Conservation (phyloP, 2,888 invertebrate species). For the Apotomis turbidana region DNA sequence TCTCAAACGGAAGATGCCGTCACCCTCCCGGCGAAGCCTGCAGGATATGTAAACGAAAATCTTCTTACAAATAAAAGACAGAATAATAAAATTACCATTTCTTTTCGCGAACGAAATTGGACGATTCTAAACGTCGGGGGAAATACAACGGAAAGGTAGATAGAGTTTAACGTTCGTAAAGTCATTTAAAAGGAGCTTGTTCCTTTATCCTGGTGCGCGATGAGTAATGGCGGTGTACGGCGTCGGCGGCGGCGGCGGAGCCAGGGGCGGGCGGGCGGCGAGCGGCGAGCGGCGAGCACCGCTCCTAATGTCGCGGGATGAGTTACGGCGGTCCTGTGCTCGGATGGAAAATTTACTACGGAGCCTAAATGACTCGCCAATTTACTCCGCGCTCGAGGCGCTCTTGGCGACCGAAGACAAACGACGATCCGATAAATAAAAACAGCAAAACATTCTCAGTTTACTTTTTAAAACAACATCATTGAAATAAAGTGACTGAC, state of each 20-base stretch:
- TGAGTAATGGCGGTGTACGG: constrained; percentile 33
- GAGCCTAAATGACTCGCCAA: constrained; percentile 34
- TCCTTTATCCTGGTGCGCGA: constrained; percentile 31
- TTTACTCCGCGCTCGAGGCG: constrained; percentile 15
- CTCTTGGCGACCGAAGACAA: constrained; percentile 15
- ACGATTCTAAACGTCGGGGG: constrained; percentile 35
- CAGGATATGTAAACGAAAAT: constrained; percentile 24
- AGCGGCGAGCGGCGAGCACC: constrained; percentile 19
- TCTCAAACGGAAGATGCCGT: constrained; percentile 2
- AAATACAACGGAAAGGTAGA: constrained; percentile 36
- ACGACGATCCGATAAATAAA: constrained; percentile 17
- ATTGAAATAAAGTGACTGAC: background rate
- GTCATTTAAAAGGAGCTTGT: constrained; percentile 36
- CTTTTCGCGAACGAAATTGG: constrained; percentile 33
- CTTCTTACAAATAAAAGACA: constrained; percentile 28
- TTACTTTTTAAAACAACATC: background rate
- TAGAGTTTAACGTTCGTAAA: constrained; percentile 38
- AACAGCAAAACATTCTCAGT: constrained; percentile 1
- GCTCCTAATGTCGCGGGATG: constrained; percentile 14
- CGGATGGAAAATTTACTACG: constrained; percentile 25
- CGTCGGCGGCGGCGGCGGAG: constrained; percentile 8
- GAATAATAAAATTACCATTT: constrained; percentile 38
- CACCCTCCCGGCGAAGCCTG: constrained; percentile 5
- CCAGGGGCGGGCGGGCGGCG: constrained; percentile 21
- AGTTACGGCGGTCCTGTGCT: constrained; percentile 24